These are phyloP conservation scores for Limnodromus scolopaceus DNA, from an alignment of 2,797 vertebrate genomes.

Conservation along the genomic window DNA sequence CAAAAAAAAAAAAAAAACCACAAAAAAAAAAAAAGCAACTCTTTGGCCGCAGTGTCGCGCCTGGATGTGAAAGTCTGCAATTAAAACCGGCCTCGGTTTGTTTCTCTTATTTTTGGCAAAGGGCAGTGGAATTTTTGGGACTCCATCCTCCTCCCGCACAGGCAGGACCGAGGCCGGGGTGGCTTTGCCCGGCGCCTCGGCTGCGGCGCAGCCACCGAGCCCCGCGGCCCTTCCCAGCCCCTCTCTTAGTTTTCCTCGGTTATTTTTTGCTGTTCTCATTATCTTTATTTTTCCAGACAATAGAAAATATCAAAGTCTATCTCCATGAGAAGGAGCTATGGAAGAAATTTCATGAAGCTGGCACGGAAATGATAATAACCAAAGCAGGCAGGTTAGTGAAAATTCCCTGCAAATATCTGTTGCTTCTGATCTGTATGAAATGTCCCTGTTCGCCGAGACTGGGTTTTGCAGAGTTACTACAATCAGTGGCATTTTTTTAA, in stretches of 20 bases:
- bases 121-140: not conserved
- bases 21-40: too few species aligned
- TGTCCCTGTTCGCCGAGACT: not conserved
- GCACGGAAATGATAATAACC: constrained; percentile 99
- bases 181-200: not conserved
- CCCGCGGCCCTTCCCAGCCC: not conserved
- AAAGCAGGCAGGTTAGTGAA: constrained; percentile 94
- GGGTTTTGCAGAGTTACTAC: not conserved
- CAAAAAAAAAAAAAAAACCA: not conserved
- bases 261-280: not conserved
- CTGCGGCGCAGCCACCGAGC: not conserved
- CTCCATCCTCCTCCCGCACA: not conserved
- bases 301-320: constrained; percentile 96
- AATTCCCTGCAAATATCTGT: not conserved
- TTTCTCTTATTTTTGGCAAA: constrained; percentile 36
- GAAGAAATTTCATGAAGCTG: constrained; percentile 97
- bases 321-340: constrained; percentile 96
- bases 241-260: not conserved
- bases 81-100: not conserved
- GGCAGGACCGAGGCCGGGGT: not conserved
- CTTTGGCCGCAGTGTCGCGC: not conserved
- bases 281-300: constrained; percentile 80
- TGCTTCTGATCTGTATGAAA: not conserved
- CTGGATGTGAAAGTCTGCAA: not conserved
- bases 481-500: not conserved